phyloP scores from a whole-genome alignment of 2,888 invertebrate genomes.

The Copidosoma aretas region DNA sequence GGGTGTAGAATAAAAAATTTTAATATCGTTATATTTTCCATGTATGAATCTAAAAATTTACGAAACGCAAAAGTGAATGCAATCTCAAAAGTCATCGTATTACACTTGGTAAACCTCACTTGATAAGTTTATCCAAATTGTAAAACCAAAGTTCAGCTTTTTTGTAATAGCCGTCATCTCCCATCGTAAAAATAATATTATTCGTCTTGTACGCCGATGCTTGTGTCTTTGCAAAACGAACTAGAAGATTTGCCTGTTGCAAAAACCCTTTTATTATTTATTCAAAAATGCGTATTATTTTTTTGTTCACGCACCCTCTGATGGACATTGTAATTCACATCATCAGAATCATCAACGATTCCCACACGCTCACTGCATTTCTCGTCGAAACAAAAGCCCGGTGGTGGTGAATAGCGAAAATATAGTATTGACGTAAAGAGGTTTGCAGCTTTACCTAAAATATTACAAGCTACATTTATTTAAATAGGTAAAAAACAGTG shows the following conservation, averaged over 20 bases:
- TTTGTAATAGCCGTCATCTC: slow-evolving; percentile 88
- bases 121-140: slow-evolving; percentile 86
- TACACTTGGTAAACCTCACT: slow-evolving; percentile 57
- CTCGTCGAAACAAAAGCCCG: slow-evolving; percentile 92
- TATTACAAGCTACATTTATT: slow-evolving; percentile 1
- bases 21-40: slow-evolving; percentile 71
- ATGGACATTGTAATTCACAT: slow-evolving; percentile 85
- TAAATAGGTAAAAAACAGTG: too few species aligned
- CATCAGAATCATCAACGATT: slow-evolving; percentile 81
- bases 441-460: slow-evolving; percentile 69
- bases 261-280: not conserved
- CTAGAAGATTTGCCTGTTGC: slow-evolving; percentile 62
- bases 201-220: slow-evolving; percentile 70
- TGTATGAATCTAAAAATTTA: slow-evolving; percentile 69
- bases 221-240: slow-evolving; percentile 68
- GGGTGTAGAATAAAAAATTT: slow-evolving; percentile 85
- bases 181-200: slow-evolving; percentile 87
- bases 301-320: slow-evolving; percentile 66
- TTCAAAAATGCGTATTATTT: not conserved
- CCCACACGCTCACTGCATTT: slow-evolving; percentile 77
- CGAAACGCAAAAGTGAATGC: not conserved
- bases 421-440: slow-evolving; percentile 85
- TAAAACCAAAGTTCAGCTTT: slow-evolving; percentile 81
- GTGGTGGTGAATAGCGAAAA: slow-evolving; percentile 84
- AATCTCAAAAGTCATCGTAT: not conserved